These are phyloP conservation scores for Novumbra hubbsi DNA, from an alignment of 2,797 vertebrate genomes.

Conservation along the genomic window DNA sequence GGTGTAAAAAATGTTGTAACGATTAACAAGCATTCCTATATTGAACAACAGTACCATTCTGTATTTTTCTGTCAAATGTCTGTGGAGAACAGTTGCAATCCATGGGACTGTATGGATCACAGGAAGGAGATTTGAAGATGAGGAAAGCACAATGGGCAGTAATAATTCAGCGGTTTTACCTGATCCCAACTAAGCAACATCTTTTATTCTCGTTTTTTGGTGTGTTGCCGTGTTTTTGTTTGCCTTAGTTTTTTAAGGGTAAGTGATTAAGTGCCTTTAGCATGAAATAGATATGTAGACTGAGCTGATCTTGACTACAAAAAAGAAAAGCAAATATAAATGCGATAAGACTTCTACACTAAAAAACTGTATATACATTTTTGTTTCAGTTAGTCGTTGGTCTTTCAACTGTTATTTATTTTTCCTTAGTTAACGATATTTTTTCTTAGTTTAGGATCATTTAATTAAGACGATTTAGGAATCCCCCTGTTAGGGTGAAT, in stretches of 20 bases:
- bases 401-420: slow-evolving; percentile 47
- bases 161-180: slow-evolving; percentile 47
- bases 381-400: slow-evolving; percentile 41
- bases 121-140: slow-evolving; percentile 27
- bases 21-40: not conserved
- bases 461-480: slow-evolving; percentile 30
- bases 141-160: slow-evolving; percentile 21
- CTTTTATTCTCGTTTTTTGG: slow-evolving; percentile 64
- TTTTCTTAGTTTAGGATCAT: not conserved
- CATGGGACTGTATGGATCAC: slow-evolving; percentile 62
- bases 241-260: slow-evolving; percentile 60
- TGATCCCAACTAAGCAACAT: slow-evolving; percentile 64
- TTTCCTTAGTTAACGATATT: slow-evolving; percentile 38
- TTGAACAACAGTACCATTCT: slow-evolving; percentile 10
- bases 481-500: slow-evolving; percentile 45
- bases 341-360: not conserved
- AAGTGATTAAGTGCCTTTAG: slow-evolving; percentile 91
- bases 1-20: not conserved
- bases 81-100: slow-evolving; percentile 26
- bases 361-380: slow-evolving; percentile 31
- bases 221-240: slow-evolving; percentile 27
- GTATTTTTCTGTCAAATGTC: slow-evolving; percentile 46
- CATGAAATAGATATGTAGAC: slow-evolving; percentile 58
- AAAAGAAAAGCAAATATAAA: slow-evolving; percentile 51
- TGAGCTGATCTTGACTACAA: slow-evolving; percentile 50